Conservation (phyloP, 1,140 invertebrate species). For the Caenorhabditis brenneri region DNA sequence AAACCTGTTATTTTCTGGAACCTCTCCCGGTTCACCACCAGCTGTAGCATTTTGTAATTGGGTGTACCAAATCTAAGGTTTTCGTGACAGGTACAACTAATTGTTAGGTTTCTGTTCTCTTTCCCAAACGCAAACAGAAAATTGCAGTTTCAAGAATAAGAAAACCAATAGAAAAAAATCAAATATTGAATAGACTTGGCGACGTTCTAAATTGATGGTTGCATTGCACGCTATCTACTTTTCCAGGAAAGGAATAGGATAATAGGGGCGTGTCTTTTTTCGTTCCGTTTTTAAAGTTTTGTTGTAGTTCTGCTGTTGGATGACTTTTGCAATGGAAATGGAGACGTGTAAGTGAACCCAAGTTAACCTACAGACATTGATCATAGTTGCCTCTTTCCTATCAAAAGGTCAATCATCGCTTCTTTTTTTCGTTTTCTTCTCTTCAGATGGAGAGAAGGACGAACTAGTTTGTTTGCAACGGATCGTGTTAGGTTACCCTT, state of each 20-base stretch:
- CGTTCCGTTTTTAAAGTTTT: not conserved
- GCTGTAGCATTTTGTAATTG: too few species aligned
- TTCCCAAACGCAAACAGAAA: not conserved
- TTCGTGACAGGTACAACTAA: too few species aligned
- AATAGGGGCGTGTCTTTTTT: not conserved
- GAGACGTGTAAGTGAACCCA: not conserved
- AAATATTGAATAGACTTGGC: not conserved
- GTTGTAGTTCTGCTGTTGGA: not conserved
- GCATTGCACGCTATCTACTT: not conserved
- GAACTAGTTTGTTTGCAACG: conserved; percentile 22
- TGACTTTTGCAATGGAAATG: not conserved
- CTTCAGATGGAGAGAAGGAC: not conserved
- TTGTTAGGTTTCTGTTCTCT: not conserved
- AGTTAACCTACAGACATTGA: not conserved
- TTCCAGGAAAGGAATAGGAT: not conserved
- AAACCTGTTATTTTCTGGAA: too few species aligned
- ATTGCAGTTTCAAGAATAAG: not conserved
- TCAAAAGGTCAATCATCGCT: conserved; percentile 25
- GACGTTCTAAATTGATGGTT: not conserved
- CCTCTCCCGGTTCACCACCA: too few species aligned
- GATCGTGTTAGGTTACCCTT: not conserved
- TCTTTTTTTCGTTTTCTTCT: not conserved
- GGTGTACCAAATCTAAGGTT: too few species aligned
- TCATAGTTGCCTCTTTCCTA: not conserved
- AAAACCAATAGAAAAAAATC: not conserved